Evolutionary conservation across 2,888 invertebrate genomes (phyloP), one percentile per base, ranked within the genome.

Genomic region (Tuta absoluta): DNA sequence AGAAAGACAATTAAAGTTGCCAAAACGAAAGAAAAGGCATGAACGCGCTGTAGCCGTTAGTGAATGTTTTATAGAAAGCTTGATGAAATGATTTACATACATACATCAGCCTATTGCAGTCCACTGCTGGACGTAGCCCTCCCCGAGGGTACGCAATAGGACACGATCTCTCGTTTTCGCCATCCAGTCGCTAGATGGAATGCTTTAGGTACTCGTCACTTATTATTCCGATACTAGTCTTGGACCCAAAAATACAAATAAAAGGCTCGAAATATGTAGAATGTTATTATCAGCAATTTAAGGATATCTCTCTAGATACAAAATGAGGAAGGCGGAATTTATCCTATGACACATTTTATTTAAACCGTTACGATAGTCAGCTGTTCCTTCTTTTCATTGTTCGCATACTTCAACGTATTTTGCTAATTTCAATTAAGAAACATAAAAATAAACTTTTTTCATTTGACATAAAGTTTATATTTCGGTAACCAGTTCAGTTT

Each of bases 291-390:
- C 28, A 28, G 2, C 5, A 28, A 28, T 2, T 2, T 28, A 28
- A 28, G 28, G 28, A 28, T 38, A 38, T 10, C 38, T 38, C 28
- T 38, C 41, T 14, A 41, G n/a, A 41, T 14, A 14, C 41, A n/a
- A 41, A n/a, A 14, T 14, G n/a, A 45, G 17, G 45, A n/a, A 1
- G 5, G 5, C 14, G 41, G 14, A 11, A n/a, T 45, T n/a, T 17
- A n/a, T 17, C 4, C 45, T 45, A 45, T 45, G 45, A 45, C n/a
- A 49, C 75, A 71, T 73, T 65, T 75, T 72, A 69, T 69, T 62
- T 12, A 28, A 84, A 85, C 89, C 87, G 89, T 89, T 88, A 86
- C 82, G 76, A 68, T 80, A 85, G 88, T 88, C 89, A 89, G 89
- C 89, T 90, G 89, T 87, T 84, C 70, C 71, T 60, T 51, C 37